Percentiles rank a stretch among this genome's conserved stretches.
Conservation (phyloP, 2,113 vertebrate species). For the Eurypyga helias region DNA sequence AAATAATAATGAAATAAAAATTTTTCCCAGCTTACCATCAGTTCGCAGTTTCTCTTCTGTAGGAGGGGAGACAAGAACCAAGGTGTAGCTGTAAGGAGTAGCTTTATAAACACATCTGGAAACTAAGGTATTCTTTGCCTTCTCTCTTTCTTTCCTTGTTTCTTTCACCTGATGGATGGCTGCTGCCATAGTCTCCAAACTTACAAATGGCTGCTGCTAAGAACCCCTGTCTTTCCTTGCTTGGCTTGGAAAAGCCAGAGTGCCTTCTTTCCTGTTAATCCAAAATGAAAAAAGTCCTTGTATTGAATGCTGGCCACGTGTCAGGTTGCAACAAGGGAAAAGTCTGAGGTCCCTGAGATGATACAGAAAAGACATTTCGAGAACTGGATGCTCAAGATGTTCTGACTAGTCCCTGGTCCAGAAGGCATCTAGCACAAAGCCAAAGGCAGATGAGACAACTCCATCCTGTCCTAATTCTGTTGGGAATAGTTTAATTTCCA, state of each 20-base stretch:
- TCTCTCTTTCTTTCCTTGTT: not conserved
- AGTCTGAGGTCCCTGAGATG: not conserved
- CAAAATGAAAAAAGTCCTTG: not conserved
- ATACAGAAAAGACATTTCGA: not conserved
- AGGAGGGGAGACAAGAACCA: not conserved
- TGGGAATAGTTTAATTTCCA: not conserved
- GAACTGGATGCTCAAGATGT: not conserved
- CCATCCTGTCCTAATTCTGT: not conserved
- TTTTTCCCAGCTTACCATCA: not conserved
- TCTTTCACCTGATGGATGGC: not conserved
- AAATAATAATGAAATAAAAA: not conserved
- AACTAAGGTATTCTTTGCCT: not conserved
- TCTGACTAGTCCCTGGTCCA: not conserved
- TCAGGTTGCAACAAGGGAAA: not conserved
- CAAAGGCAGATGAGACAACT: not conserved
- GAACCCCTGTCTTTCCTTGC: not conserved
- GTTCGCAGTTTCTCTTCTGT: not conserved
- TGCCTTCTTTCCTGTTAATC: not conserved
- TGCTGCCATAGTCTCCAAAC: not conserved
- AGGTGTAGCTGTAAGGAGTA: not conserved
- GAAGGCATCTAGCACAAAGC: not conserved
- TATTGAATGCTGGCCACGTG: not conserved
- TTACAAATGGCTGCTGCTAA: not conserved
- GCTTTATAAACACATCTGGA: not conserved
- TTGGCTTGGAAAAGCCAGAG: not conserved